Percentiles rank a stretch among this genome's conserved stretches.
Conservation (phyloP, 2,113 vertebrate species). For the Phocoena phocoena region DNA sequence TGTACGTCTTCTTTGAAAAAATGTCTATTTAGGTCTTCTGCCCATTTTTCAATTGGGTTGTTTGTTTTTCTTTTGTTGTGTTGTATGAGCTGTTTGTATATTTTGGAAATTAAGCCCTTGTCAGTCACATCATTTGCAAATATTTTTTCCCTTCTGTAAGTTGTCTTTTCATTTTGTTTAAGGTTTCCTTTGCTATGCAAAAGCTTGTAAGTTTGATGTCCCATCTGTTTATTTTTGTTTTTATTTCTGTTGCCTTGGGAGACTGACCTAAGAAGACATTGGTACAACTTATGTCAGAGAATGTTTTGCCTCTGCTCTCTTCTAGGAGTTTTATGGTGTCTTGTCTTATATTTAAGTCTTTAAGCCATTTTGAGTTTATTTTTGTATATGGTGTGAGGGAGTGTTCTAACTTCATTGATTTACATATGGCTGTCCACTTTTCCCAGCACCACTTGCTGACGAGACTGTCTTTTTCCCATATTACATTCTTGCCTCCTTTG, state of each 20-base stretch:
- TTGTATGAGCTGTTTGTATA: not conserved
- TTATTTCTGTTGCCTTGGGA: not conserved
- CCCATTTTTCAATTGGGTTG: not conserved
- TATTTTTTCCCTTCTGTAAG: not conserved
- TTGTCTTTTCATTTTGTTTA: not conserved
- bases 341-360: not conserved
- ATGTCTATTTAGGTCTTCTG: not conserved
- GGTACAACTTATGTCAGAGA: not conserved
- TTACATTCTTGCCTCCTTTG: not conserved
- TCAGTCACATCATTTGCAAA: not conserved
- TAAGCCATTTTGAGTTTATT: not conserved
- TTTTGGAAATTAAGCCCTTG: not conserved
- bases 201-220: not conserved
- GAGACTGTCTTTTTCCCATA: not conserved
- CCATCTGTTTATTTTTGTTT: not conserved
- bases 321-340: not conserved
- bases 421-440: not conserved
- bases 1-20: not conserved
- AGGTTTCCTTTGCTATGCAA: not conserved
- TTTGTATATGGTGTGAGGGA: not conserved
- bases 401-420: not conserved
- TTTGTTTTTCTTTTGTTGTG: not conserved
- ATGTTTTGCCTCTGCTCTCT: not conserved
- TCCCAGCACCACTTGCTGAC: not conserved
- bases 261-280: not conserved